These are phyloP conservation scores for Monomorium pharaonis DNA, from an alignment of 1,140 invertebrate species.

Conservation along the genomic window DNA sequence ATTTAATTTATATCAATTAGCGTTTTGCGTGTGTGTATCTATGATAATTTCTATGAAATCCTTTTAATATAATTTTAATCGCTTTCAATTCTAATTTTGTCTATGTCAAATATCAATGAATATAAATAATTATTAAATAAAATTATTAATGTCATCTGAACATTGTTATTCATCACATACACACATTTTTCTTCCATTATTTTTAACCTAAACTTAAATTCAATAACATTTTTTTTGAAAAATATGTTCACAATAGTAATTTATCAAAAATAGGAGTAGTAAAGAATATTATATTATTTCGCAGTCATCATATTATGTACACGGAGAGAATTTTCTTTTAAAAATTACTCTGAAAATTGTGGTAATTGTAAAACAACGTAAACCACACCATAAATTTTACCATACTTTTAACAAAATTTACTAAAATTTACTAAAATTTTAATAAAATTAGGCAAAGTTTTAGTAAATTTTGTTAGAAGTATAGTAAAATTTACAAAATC, in stretches of 20 bases:
- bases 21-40: too few relatives aligned
- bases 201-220: conserved; percentile 1
- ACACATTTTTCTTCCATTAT: neutral
- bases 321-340: too few relatives aligned
- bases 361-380: too few relatives aligned
- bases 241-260: neutral
- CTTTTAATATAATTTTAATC: neutral
- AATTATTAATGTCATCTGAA: conserved; percentile 10
- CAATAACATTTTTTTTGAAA: neutral
- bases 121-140: neutral
- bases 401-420: too few relatives aligned
- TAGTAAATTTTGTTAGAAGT: too few relatives aligned
- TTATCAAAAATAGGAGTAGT: neutral
- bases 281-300: neutral
- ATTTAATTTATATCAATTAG: too few relatives aligned
- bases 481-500: too few relatives aligned
- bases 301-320: neutral
- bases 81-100: neutral
- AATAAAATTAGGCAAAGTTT: too few relatives aligned
- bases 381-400: too few relatives aligned
- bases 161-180: neutral
- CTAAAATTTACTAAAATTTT: too few relatives aligned
- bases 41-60: neutral
- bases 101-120: neutral
- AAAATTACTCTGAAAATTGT: too few relatives aligned